Percentiles rank a stretch among this genome's conserved stretches.
These are phyloP conservation scores for Willisornis vidua DNA, from an alignment of 2,113 vertebrate species.

Conservation along the genomic window DNA sequence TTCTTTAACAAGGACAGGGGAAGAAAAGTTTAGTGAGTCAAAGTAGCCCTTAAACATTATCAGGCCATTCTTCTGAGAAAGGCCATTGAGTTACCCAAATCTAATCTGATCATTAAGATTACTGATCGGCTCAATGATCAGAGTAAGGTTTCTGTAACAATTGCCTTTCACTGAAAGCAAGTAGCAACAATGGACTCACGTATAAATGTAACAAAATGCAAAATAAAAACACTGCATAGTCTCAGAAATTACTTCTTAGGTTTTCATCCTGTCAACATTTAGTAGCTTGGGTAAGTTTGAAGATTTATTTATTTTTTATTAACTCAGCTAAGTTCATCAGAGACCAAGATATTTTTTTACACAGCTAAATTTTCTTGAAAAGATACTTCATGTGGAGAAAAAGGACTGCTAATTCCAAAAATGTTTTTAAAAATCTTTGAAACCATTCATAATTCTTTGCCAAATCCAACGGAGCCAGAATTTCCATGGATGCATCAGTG, in stretches of 20 bases:
- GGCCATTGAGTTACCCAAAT: not conserved
- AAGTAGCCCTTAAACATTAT: not conserved
- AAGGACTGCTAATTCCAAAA: not conserved
- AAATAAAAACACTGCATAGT: not conserved
- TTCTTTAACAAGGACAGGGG: not conserved
- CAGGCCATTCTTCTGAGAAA: not conserved
- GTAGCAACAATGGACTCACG: not conserved
- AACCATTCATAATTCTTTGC: not conserved
- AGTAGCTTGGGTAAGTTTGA: not conserved
- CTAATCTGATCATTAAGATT: not conserved
- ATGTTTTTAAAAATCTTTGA: not conserved
- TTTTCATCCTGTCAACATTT: conserved; percentile 5
- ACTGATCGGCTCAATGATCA: not conserved
- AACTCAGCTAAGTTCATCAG: not conserved
- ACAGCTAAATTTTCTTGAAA: not conserved
- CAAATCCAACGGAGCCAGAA: not conserved
- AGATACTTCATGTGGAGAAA: not conserved
- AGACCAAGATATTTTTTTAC: not conserved
- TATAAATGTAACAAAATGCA: not conserved
- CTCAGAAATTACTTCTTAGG: not conserved
- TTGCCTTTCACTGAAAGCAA: not conserved
- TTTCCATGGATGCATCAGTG: not conserved
- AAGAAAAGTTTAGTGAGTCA: not conserved
- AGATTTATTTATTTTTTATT: not conserved
- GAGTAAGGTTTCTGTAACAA: not conserved